Evolutionary conservation across 2,888 invertebrate species (phyloP), one percentile per base, ranked within the genome.

Genomic region (Cheilosia grossa): DNA sequence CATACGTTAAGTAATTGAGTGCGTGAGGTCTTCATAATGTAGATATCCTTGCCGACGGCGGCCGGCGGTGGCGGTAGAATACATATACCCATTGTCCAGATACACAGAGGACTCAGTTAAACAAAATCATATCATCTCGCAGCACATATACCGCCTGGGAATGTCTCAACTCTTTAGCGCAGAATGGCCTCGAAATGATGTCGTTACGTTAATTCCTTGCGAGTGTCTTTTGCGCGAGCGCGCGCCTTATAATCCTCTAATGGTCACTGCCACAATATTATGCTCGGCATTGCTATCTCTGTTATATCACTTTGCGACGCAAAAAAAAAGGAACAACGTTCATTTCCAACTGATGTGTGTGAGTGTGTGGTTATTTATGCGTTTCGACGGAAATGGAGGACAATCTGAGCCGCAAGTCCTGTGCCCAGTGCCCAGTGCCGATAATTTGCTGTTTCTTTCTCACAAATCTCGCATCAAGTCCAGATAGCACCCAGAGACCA

Each of bases 21-120:
- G 81, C 81, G 85, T 85, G 85, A 85, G 85, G 85, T 85, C 81
- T 85, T 85, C 85, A 85, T 85, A 85, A 85, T 85, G 80, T 81
- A 85, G 85, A 77, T 85, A 85, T 81, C 81, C 85, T 85, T 75
- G 59, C 47, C 15, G 70, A 40, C 49, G 69, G 64, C 83, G 64
- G 33, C 63, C 63, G 77, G 64, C 47, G 70, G 64, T 64, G n/a
- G 54, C 54, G 24, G 56, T 19, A 17, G 1, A 33, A 0, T 0
- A 17, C 15, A n/a, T 7, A 44, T 30, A 0, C 30, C 30, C 30
- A 27, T 27, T 27, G 24, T n/a, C 42, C 42, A 42, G 13, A 42
- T 42, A 13, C n/a, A 42, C 42, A 5, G 7, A 17, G 51, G 10
- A 53, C 54, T 15, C 74, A 49, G 63, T 19, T 51, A 81, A 81